A percentile compares a stretch with the other conserved stretches of the same genome.
These are phyloP conservation scores for Hermaeophaga mercurialis DNA, from an alignment of 2,888 invertebrate genomes.

Conservation along the genomic window DNA sequence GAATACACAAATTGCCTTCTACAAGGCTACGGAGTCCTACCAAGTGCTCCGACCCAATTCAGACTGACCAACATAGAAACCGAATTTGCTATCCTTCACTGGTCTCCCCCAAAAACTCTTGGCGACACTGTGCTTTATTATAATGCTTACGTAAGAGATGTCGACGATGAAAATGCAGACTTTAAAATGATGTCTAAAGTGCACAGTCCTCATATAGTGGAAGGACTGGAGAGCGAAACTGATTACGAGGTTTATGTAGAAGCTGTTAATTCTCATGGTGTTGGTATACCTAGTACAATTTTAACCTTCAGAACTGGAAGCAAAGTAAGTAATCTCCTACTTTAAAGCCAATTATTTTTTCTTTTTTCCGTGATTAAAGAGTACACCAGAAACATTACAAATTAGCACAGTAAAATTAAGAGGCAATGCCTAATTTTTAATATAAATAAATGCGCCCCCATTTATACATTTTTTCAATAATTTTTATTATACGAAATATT, in stretches of 20 bases:
- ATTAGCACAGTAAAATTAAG: too few relatives aligned
- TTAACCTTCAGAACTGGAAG: slow-evolving; percentile 78
- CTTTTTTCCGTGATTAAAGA: too few relatives aligned
- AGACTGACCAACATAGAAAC: slow-evolving; percentile 76
- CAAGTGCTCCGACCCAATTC: slow-evolving; percentile 72
- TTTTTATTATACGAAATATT: too few relatives aligned
- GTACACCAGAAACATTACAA: too few relatives aligned
- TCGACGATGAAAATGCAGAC: slow-evolving; percentile 51
- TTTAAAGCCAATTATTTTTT: too few relatives aligned
- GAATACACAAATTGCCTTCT: slow-evolving; percentile 82
- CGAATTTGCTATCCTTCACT: slow-evolving; percentile 78
- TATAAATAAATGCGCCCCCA: too few relatives aligned
- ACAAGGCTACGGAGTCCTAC: slow-evolving; percentile 83
- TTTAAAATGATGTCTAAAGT: slow-evolving; percentile 56
- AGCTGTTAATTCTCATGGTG: slow-evolving; percentile 79
- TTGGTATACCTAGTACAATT: slow-evolving; percentile 75
- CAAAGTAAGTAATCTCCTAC: slow-evolving; percentile 59
- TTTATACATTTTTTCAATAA: too few relatives aligned
- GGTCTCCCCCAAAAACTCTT: slow-evolving; percentile 73
- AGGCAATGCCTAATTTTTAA: too few relatives aligned
- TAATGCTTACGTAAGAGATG: slow-evolving; percentile 56
- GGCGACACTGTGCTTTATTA: slow-evolving; percentile 70
- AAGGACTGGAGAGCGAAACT: slow-evolving; percentile 73
- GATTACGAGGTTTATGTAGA: slow-evolving; percentile 82
- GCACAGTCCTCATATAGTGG: slow-evolving; percentile 75